phyloP scores from a whole-genome alignment of 2,888 invertebrate genomes.

The Dryadula phaetusa region DNA sequence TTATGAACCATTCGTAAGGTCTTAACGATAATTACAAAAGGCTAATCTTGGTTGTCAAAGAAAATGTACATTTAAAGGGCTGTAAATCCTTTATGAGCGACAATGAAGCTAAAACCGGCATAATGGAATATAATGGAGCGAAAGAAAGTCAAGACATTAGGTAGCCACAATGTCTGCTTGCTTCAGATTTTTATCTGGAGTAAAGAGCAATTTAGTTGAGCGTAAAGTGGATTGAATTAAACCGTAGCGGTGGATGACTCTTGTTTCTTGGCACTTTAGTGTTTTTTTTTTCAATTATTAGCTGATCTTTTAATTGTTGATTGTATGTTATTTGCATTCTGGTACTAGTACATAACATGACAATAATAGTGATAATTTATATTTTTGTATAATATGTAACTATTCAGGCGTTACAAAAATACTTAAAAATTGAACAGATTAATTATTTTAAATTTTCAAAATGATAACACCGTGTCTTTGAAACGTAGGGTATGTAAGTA shows the following conservation, averaged over 20 bases:
- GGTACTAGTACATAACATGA: background rate
- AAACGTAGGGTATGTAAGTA: background rate
- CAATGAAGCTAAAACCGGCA: conserved; percentile 42
- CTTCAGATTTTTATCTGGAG: conserved; percentile 43
- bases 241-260: conserved; percentile 23
- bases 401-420: conserved; percentile 45
- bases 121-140: conserved; percentile 45
- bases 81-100: conserved; percentile 45
- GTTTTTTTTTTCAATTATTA: background rate
- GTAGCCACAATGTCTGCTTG: conserved; percentile 38
- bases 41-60: conserved; percentile 43
- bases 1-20: conserved; percentile 35
- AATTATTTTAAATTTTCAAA: background rate
- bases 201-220: conserved; percentile 41
- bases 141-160: conserved; percentile 43
- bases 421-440: background rate
- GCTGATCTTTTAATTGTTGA: background rate
- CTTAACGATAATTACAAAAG: conserved; percentile 38
- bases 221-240: conserved; percentile 35
- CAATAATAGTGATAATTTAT: background rate
- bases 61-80: conserved; percentile 41
- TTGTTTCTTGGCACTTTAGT: conserved; percentile 2
- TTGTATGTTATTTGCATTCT: background rate
- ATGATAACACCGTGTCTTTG: background rate
- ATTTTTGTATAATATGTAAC: conserved; percentile 47